phyloP scores from a whole-genome alignment of 64 coral and sea anemone genomes.

The Montipora capricornis region DNA sequence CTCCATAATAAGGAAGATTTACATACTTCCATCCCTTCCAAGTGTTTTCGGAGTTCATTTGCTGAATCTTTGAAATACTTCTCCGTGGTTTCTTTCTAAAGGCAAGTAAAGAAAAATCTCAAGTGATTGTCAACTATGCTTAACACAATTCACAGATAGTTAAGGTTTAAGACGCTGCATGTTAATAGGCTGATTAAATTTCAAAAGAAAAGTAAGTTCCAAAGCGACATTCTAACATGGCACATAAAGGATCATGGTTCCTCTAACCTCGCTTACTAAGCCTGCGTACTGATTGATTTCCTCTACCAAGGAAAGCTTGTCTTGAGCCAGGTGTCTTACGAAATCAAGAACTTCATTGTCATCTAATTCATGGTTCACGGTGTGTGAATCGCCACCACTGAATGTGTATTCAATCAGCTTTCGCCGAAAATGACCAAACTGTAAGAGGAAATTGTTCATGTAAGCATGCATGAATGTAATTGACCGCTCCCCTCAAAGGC shows the following conservation, averaged over 20 bases:
- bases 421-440: constrained; percentile 86
- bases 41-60: constrained; percentile 33
- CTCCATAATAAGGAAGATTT: too few relatives aligned
- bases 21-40: constrained; percentile 59
- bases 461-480: too few relatives aligned
- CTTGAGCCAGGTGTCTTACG: constrained; percentile 80
- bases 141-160: neutral
- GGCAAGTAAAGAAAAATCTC: neutral
- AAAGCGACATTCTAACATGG: neutral
- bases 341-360: constrained; percentile 87
- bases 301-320: constrained; percentile 56
- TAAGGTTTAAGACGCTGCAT: too few relatives aligned
- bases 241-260: neutral
- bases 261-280: constrained; percentile 69
- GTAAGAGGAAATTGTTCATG: neutral
- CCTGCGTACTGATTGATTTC: constrained; percentile 73
- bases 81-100: constrained; percentile 33
- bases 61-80: constrained; percentile 54
- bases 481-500: too few relatives aligned
- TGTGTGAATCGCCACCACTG: constrained; percentile 42
- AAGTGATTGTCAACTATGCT: neutral
- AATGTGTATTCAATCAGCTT: constrained; percentile 83
- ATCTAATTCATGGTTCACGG: constrained; percentile 82
- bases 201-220: neutral
- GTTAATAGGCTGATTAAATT: neutral